Conservation (phyloP, 53 echinoderm and acorn worm genomes). For the Pentamera pediparva region DNA sequence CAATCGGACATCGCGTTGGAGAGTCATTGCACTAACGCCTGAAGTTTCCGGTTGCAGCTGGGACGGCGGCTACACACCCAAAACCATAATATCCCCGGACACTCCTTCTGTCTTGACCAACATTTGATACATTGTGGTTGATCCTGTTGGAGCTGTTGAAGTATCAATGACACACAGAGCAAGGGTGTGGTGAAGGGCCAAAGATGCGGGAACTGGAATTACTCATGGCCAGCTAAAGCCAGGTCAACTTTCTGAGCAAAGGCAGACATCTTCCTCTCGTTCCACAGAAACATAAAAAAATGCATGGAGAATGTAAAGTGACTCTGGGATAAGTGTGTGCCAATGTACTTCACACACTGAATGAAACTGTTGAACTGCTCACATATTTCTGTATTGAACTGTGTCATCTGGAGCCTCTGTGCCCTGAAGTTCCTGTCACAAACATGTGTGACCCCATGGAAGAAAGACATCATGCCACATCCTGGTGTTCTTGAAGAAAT, state of each 20-base stretch:
- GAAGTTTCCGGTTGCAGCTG: too few species aligned
- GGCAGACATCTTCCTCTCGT: not conserved
- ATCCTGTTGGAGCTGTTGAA: too few species aligned
- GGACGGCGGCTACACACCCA: too few species aligned
- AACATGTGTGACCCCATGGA: not conserved
- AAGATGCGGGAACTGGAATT: too few species aligned
- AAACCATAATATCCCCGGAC: too few species aligned
- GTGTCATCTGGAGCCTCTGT: not conserved
- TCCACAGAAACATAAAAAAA: not conserved
- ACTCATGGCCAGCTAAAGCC: conserved; percentile 1
- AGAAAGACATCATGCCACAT: conserved; percentile 22
- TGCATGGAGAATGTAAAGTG: not conserved
- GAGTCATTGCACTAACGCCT: too few species aligned
- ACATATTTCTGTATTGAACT: conserved; percentile 12
- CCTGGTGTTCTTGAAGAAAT: conserved; percentile 3
- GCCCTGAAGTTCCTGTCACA: conserved; percentile 3
- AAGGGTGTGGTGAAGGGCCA: too few species aligned
- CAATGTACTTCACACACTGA: conserved; percentile 5
- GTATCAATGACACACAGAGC: too few species aligned
- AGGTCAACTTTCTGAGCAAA: not conserved
- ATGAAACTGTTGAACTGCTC: conserved; percentile 13
- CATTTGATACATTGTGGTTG: too few species aligned
- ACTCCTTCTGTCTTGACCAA: too few species aligned
- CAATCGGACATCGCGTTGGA: too few species aligned
- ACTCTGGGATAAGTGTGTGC: not conserved